Percentiles rank a stretch among this genome's conserved stretches.
Conservation (phyloP, 2,888 invertebrate species). For the Hypsopygia costalis region DNA sequence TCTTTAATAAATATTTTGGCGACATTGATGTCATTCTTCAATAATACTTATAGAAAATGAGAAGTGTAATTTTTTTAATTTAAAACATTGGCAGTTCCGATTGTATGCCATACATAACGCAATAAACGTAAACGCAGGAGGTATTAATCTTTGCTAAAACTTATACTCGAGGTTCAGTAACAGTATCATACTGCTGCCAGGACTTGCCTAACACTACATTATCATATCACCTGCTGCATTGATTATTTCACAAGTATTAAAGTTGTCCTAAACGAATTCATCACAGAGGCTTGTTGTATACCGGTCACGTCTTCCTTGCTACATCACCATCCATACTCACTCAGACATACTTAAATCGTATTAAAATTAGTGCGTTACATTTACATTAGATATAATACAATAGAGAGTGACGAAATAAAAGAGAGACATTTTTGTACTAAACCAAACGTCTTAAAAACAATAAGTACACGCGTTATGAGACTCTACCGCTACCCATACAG, state of each 20-base stretch:
- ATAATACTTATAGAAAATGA: too few species aligned
- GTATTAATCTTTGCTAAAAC: too few species aligned
- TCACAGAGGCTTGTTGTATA: slow-evolving; percentile 73
- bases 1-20: too few species aligned
- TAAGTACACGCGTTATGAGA: slow-evolving; percentile 74
- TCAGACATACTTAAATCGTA: slow-evolving; percentile 51
- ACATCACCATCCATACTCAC: slow-evolving; percentile 62
- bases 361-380: slow-evolving; percentile 43
- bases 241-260: slow-evolving; percentile 49
- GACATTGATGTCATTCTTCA: too few species aligned
- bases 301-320: slow-evolving; percentile 50
- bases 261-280: slow-evolving; percentile 66
- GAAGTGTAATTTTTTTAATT: too few species aligned
- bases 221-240: slow-evolving; percentile 35
- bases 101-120: too few species aligned
- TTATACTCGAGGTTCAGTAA: slow-evolving; percentile 21
- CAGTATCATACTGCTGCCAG: slow-evolving; percentile 29
- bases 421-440: slow-evolving; percentile 78
- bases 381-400: slow-evolving; percentile 59
- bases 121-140: too few species aligned
- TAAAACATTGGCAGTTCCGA: too few species aligned
- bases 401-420: slow-evolving; percentile 76
- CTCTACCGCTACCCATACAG: slow-evolving; percentile 51
- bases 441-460: slow-evolving; percentile 65
- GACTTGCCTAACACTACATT: slow-evolving; percentile 41